These are phyloP conservation scores for Carcinoscorpius rotundicauda DNA, from an alignment of 1,140 invertebrate species.

Conservation along the genomic window DNA sequence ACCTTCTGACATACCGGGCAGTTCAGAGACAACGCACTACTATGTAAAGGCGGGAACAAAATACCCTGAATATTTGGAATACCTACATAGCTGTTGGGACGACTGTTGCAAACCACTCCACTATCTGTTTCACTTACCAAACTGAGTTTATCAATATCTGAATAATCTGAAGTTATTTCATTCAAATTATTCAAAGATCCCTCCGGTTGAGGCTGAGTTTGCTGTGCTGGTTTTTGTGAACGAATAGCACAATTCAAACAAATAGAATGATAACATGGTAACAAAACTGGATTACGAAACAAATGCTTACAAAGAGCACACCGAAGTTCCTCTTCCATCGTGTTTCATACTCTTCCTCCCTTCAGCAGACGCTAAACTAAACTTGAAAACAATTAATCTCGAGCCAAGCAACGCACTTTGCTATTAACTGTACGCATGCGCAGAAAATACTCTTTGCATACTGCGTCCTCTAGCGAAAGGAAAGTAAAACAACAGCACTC, in stretches of 20 bases:
- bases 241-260: constrained; percentile 80
- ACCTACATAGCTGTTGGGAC: constrained; percentile 82
- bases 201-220: constrained; percentile 19
- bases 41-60: constrained; percentile 34
- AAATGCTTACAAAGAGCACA: constrained; percentile 87
- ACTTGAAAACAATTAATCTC: no score
- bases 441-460: no score
- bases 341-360: no score
- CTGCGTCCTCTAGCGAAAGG: no score
- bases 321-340: constrained; percentile 89
- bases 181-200: constrained; percentile 31
- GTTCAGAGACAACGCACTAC: constrained; percentile 52
- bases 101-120: constrained; percentile 74
- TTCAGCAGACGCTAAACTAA: no score
- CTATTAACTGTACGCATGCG: no score
- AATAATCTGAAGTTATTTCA: constrained; percentile 14
- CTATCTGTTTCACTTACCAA: constrained; percentile 96
- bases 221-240: constrained; percentile 51
- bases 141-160: constrained; percentile 84
- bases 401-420: no score
- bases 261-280: constrained; percentile 86
- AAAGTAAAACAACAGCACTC: no score
- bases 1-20: constrained; percentile 79
- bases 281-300: constrained; percentile 76
- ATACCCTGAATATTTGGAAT: constrained; percentile 52